Evolutionary conservation across 53 echinoderm and acorn worm species (phyloP), one percentile per base, ranked within the genome.

Genomic region (Antedon mediterranea): DNA sequence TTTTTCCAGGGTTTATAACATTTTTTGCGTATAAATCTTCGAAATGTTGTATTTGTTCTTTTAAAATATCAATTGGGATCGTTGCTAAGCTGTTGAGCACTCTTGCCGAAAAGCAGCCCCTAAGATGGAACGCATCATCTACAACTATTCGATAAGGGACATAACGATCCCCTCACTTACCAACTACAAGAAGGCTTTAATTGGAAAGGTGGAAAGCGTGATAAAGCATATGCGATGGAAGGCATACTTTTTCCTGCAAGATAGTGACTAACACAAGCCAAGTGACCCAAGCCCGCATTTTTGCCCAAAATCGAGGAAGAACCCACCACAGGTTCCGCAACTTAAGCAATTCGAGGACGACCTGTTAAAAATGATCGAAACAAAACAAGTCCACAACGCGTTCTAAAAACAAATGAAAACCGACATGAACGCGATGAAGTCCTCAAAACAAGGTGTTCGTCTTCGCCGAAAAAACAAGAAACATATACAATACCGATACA

Each of bases 191-290:
- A 74, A 74, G 28, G 28, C 74, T 32, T 74, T 74, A 27, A 28
- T 74, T 74, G 74, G 74, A 74, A 74, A 74, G 29, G 32, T 32
- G 31, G 74, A 74, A 32, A 28, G 28, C 18, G 31, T 28, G 20
- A 27, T 74, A n/a, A 74, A 74, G 28, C 31, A 74, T 74, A 74
- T 74, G 74, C 74, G 27, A 18, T 74, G 74, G 74, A 74, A 28
- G 28, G 74, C 74, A 31, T 28, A 74, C 32, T 74, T 74, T 29
- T 74, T 32, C 5, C 20, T 31, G 31, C 31, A 31, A 31, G 31
- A 32, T 20, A 18, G 32, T 74, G 28, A 74, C 29, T 74, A 74
- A 2, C 32, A 74, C 29, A 32, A 37, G 37, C 37, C 4, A 37
- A 37, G 4, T 11, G 37, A 37, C 6, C 6, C 11, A 31, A 74